Conservation (phyloP, 2,888 invertebrate species). For the Octonoba sinensis region DNA sequence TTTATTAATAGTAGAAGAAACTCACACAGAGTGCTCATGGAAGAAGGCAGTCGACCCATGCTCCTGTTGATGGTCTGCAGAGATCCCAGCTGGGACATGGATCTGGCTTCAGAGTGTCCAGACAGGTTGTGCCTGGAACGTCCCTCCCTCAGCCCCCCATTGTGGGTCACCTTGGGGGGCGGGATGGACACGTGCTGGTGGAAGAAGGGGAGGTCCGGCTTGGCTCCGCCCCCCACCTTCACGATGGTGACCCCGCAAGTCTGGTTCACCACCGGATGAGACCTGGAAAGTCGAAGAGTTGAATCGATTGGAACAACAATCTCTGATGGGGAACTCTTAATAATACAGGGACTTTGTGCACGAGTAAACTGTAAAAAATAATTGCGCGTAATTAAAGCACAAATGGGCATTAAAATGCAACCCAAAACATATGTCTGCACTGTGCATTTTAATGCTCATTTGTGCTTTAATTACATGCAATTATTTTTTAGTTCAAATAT, state of each 20-base stretch:
- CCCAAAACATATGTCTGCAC: too few relatives aligned
- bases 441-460: too few relatives aligned
- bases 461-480: too few relatives aligned
- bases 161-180: slow-evolving; percentile 25
- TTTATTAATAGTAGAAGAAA: too few relatives aligned
- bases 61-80: slow-evolving; percentile 74
- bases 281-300: slow-evolving; percentile 29
- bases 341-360: too few relatives aligned
- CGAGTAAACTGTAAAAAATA: too few relatives aligned
- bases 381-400: too few relatives aligned
- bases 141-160: slow-evolving; percentile 44
- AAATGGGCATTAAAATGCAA: too few relatives aligned
- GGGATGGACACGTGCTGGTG: slow-evolving; percentile 18
- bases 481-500: too few relatives aligned
- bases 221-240: slow-evolving; percentile 77
- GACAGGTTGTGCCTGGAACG: slow-evolving; percentile 57
- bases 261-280: slow-evolving; percentile 76
- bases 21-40: slow-evolving; percentile 56
- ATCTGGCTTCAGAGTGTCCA: slow-evolving; percentile 55
- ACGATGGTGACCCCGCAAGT: slow-evolving; percentile 85
- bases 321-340: too few relatives aligned
- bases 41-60: slow-evolving; percentile 78
- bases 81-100: slow-evolving; percentile 65
- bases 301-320: too few relatives aligned
- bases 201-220: slow-evolving; percentile 28